phyloP scores from a whole-genome alignment of 2,888 invertebrate species.

The Odontomyia ornata region DNA sequence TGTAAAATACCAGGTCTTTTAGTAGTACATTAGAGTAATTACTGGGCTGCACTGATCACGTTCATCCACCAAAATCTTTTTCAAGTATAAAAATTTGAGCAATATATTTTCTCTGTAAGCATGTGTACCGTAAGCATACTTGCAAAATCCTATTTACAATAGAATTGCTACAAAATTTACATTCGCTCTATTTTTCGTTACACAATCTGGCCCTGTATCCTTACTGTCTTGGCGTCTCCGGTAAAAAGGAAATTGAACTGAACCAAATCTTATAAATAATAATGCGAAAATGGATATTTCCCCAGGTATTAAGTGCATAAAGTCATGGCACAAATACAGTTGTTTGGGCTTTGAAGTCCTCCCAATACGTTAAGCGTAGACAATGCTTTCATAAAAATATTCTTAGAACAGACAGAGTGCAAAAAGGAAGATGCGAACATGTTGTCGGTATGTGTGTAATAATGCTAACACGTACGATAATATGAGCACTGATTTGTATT shows the following conservation, averaged over 20 bases:
- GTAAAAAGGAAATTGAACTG: constrained; percentile 47
- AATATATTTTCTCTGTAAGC: not conserved
- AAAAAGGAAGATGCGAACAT: not conserved
- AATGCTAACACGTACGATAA: constrained; percentile 30
- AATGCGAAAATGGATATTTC: constrained; percentile 48
- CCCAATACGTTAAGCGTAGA: not conserved
- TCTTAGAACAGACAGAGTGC: no score
- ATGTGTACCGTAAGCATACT: not conserved
- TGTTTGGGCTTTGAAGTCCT: constrained; percentile 28
- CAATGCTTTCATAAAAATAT: not conserved
- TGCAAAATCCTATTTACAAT: not conserved
- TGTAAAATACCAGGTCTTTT: no score
- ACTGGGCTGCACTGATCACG: no score
- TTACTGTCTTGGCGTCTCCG: not conserved
- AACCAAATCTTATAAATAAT: constrained; percentile 50
- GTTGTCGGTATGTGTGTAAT: not conserved
- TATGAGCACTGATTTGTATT: constrained; percentile 38
- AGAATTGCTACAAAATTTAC: not conserved
- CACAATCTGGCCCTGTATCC: not conserved
- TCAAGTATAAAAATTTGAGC: constrained; percentile 24
- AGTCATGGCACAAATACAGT: constrained; percentile 12
- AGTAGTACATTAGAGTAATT: no score
- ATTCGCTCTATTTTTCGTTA: not conserved
- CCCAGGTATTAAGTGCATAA: constrained; percentile 47
- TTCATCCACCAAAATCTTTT: no score